These are phyloP conservation scores for Drosophila miranda DNA, from an alignment of 1,140 invertebrate species.

Conservation along the genomic window DNA sequence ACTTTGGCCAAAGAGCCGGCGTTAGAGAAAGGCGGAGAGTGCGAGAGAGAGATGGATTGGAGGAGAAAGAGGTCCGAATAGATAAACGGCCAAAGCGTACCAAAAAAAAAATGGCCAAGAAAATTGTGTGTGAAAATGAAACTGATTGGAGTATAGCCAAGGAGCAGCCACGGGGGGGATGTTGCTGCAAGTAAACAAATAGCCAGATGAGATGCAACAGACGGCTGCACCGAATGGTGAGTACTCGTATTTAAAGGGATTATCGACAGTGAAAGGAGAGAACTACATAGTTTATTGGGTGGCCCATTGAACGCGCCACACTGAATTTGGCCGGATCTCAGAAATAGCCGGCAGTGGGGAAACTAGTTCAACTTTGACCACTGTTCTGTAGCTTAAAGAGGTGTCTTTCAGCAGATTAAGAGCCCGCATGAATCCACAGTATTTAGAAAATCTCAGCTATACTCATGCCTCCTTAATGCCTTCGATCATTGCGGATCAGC, in stretches of 20 bases:
- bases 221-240: conserved; percentile 5
- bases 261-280: conserved; percentile 12
- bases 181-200: conserved; percentile 49
- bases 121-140: conserved; percentile 73
- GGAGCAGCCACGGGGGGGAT: conserved; percentile 4
- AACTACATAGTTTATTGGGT: conserved; percentile 4
- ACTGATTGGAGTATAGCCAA: conserved; percentile 61
- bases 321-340: neutral
- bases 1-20: conserved; percentile 63
- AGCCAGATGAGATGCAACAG: conserved; percentile 13
- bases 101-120: conserved; percentile 59
- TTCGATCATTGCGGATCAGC: too few relatives aligned
- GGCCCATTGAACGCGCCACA: neutral
- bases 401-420: too few relatives aligned
- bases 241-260: conserved; percentile 24
- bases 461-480: too few relatives aligned
- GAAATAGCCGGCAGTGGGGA: too few relatives aligned
- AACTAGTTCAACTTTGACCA: too few relatives aligned
- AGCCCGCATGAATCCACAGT: too few relatives aligned
- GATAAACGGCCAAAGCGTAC: conserved; percentile 46
- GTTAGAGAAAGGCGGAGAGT: conserved; percentile 3
- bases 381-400: too few relatives aligned
- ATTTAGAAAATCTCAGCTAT: too few relatives aligned
- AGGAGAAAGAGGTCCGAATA: conserved; percentile 39
- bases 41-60: conserved; percentile 30